Base-by-base conservation (phyloP, 2,888 invertebrate species). In the Thysanoteuthis rhombus region DNA sequence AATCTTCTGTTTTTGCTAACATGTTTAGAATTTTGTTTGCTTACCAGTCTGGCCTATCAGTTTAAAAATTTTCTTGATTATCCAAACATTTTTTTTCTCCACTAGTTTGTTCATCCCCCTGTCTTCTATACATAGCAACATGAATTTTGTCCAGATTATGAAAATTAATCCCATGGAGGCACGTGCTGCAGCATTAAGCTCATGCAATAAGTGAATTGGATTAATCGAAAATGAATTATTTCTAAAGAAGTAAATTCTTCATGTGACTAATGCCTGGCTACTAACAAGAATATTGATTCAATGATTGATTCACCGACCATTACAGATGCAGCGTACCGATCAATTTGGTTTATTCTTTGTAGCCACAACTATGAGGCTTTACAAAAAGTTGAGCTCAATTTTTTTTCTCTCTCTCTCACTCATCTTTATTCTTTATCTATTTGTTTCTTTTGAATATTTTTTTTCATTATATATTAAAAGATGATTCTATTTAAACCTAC, bases 211-310 rank as follows among this genome's bases (percentile, higher is more conserved):
- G n/a, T 75, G 75, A 75, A 75, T 75, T 75, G n/a, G 75, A 75
- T 75, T 75, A 75, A n/a, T 75, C n/a, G n/a, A 75, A 75, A 75
- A n/a, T n/a, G 75, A 75, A 75, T n/a, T 75, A n/a, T 75, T 75
- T 75, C 75, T 75, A 75, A 75, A 75, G 75, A 75, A 75, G n/a
- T 75, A 12, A n/a, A 75, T 75, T 75, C 75, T 75, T 75, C 75
- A 75, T 36, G 75, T 75, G 75, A 75, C 75, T 75, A 16, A n/a
- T 75, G n/a, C 36, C 75, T n/a, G 75, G 75, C 75, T 75, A 75
- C 75, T 75, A 75, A 36, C 36, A 75, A 75, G 75, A 75, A 75
- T 75, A 75, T 75, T 16, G 75, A n/a, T 75, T 36, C 12, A 12
- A 75, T 75, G 75, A 75, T 75, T 75, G 75, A 75, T 75, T n/a